Percentiles rank a stretch among this genome's conserved stretches.
Evolutionary conservation across 2,888 invertebrate genomes (phyloP).

Genomic region (Caenorhabditis angaria): DNA sequence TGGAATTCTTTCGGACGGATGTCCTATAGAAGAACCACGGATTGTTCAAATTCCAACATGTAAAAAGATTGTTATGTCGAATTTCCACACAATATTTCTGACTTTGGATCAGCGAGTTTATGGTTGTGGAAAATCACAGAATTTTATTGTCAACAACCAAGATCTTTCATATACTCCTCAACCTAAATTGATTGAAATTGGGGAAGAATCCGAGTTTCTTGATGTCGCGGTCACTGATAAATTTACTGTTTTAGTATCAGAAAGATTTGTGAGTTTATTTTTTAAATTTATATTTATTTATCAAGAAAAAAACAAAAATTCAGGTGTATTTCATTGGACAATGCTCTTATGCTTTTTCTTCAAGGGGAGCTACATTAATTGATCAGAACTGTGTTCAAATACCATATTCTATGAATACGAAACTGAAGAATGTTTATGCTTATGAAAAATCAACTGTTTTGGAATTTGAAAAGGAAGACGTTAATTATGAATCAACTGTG

Average conservation of each 20-base stretch:
- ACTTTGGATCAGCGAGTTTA: conserved; percentile 12
- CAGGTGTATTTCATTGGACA: conserved; percentile 31
- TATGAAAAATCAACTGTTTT: too few species aligned
- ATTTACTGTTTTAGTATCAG: conserved; percentile 1
- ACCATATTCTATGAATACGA: neutral
- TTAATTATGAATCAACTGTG: too few species aligned
- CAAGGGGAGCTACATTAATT: neutral
- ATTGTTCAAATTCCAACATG: conserved; percentile 15
- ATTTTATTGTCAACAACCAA: conserved; percentile 8
- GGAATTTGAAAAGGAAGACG: too few species aligned
- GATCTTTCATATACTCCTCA: neutral
- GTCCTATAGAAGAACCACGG: conserved; percentile 24
- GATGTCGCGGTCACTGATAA: conserved; percentile 12
- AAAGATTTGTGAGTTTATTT: neutral
- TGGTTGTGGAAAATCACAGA: conserved; percentile 28
- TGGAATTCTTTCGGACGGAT: conserved; percentile 35
- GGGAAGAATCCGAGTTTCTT: conserved; percentile 15
- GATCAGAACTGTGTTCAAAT: conserved; percentile 13
- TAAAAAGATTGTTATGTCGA: conserved; percentile 26
- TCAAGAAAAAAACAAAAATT: conserved; percentile 1
- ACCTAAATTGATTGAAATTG: neutral
- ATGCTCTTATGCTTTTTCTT: neutral
- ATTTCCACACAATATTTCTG: conserved; percentile 29
- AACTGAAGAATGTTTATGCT: neutral
- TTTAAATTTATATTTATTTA: neutral